Base-by-base conservation (phyloP, 2,888 invertebrate species). In the Slavum lentiscoides region DNA sequence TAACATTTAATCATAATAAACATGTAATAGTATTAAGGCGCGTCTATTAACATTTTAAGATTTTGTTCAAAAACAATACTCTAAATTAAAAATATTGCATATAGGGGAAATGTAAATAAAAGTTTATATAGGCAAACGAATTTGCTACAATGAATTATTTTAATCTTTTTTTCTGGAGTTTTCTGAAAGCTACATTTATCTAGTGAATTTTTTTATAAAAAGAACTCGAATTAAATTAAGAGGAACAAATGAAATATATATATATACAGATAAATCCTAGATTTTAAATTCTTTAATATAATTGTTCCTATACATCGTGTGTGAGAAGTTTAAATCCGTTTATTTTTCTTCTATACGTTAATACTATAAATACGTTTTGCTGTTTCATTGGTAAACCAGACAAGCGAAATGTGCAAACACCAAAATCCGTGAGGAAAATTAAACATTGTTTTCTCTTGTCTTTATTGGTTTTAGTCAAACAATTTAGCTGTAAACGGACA, bases 291-390 rank as follows among this genome's bases (percentile, higher is more conserved):
- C 6, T 70, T 13, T 21, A 37, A 70, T 39, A 39, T 49, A 39
- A 30, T 37, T 39, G n/a, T 70, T 58, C 17, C 15, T 39, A 17
- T 9, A 39, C 58, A 70, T 70, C 8, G 8, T 70, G 15, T 70
- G 21, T 68, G 53, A 53, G 19, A 68, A 68, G 23, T 68, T 53
- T 53, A 53, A 2, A 64, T 9, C 7, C 23, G 68, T 53, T 68
- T 68, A 49, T 49, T 49, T 68, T 23, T 68, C 17, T 30, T 68
- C 11, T 68, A 9, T 5, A 67, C 49, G 67, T 67, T 17, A 67
- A 49, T 23, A 67, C 23, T 49, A 30, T 30, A 68, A 68, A 68
- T 49, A 17, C 49, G 19, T 68, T 21, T 68, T 9, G 11, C 4
- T 43, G 23, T 68, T 68, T 19, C 68, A 23, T 43, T 6, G 43